Conservation (phyloP, 2,113 vertebrate genomes). For the Hystrix cristata region DNA sequence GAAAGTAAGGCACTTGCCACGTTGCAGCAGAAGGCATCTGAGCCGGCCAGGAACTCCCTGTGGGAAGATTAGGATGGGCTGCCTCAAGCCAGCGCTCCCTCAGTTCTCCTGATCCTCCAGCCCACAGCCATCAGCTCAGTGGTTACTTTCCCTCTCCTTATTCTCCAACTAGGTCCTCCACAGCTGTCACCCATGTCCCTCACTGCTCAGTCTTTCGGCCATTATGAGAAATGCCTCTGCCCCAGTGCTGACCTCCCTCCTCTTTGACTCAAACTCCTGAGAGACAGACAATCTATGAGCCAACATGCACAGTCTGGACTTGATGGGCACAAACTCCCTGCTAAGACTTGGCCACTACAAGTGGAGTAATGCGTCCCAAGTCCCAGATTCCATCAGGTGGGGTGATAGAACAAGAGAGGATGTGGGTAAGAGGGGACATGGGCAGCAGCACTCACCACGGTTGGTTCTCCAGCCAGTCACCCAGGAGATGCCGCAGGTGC, state of each 20-base stretch:
- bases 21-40: conserved; percentile 86
- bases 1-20: conserved; percentile 84
- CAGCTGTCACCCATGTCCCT: not conserved
- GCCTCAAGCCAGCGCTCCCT: not conserved
- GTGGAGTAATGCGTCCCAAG: not conserved
- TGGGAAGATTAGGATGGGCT: not conserved
- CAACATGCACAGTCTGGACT: not conserved
- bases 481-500: conserved; percentile 87
- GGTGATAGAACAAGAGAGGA: not conserved
- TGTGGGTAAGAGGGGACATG: not conserved
- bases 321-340: not conserved
- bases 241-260: not conserved
- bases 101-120: not conserved
- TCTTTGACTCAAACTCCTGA: conserved; percentile 14
- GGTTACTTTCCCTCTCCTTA: not conserved
- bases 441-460: conserved; percentile 88
- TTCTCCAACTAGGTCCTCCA: not conserved
- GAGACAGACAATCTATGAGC: not conserved
- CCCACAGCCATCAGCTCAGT: not conserved
- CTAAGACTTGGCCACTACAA: not conserved
- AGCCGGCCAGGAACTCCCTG: conserved; percentile 89
- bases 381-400: not conserved
- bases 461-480: conserved; percentile 89
- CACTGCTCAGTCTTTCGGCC: not conserved
- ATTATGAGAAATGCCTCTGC: not conserved